Evolutionary conservation across 1,140 invertebrate genomes (phyloP).

Genomic region (Marisa cornuarietis): DNA sequence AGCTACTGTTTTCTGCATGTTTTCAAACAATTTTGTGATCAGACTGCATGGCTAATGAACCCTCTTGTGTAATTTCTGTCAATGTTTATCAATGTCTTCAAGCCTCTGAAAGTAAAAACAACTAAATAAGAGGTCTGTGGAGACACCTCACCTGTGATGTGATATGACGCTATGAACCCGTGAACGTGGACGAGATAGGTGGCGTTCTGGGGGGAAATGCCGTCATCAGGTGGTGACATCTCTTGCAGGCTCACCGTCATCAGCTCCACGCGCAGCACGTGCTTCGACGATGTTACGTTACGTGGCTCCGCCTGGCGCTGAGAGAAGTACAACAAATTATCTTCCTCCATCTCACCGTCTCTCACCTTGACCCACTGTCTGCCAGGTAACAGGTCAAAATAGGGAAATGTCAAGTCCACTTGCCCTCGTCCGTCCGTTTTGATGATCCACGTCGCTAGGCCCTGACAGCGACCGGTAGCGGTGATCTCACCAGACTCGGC

Average conservation of each 20-base stretch:
- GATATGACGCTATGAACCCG: slow-evolving; percentile 53
- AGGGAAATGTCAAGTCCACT: slow-evolving; percentile 47
- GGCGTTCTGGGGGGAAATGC: slow-evolving; percentile 29
- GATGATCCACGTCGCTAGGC: slow-evolving; percentile 48
- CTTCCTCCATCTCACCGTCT: slow-evolving; percentile 39
- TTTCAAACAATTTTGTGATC: too few species aligned
- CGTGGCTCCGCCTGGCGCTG: slow-evolving; percentile 33
- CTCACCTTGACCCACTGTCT: slow-evolving; percentile 54
- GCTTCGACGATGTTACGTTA: slow-evolving; percentile 45
- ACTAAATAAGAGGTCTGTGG: background rate
- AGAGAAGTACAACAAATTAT: slow-evolving; percentile 44
- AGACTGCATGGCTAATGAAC: too few species aligned
- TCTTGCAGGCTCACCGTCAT: slow-evolving; percentile 37
- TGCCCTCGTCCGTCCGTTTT: slow-evolving; percentile 26
- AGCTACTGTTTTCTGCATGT: too few species aligned
- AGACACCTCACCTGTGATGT: slow-evolving; percentile 33
- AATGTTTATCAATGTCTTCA: too few species aligned
- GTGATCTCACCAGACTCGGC: slow-evolving; percentile 43
- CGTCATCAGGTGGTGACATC: background rate
- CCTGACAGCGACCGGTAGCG: slow-evolving; percentile 53
- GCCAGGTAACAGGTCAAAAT: slow-evolving; percentile 43
- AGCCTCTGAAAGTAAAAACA: too few species aligned
- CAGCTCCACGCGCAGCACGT: slow-evolving; percentile 52
- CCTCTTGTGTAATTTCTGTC: too few species aligned
- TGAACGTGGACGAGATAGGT: slow-evolving; percentile 46